Evolutionary conservation across 2,888 invertebrate species (phyloP).

Genomic region (Dioctria linearis): DNA sequence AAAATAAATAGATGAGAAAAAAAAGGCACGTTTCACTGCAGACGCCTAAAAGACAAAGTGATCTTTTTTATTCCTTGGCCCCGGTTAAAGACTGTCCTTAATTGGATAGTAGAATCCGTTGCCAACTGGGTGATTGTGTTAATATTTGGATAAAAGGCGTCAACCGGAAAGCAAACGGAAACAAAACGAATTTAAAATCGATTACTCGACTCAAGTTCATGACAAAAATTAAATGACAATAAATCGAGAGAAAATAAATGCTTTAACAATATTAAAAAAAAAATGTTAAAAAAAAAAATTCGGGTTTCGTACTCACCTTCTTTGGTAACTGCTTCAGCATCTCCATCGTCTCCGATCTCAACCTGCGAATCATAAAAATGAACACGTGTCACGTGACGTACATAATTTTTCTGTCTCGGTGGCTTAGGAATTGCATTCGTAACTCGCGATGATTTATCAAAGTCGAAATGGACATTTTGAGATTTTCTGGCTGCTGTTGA

Average conservation of each 20-base stretch:
- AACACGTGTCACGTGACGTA: slow-evolving; percentile 72
- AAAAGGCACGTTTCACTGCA: no score
- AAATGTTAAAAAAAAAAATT: slow-evolving; percentile 17
- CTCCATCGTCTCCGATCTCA: slow-evolving; percentile 82
- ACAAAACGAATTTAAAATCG: no score
- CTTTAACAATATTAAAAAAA: neutral
- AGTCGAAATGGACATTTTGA: slow-evolving; percentile 55
- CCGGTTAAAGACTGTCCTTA: no score
- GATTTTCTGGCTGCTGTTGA: neutral
- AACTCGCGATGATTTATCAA: slow-evolving; percentile 48
- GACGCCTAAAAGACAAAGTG: no score
- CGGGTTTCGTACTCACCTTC: slow-evolving; percentile 77
- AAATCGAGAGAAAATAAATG: neutral
- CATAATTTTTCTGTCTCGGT: slow-evolving; percentile 65
- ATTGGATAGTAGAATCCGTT: no score
- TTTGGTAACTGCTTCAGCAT: slow-evolving; percentile 88
- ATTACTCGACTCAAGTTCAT: no score
- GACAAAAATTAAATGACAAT: neutral
- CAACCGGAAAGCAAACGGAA: no score
- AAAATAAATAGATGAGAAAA: no score
- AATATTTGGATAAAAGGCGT: no score
- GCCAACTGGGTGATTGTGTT: no score
- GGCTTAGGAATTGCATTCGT: slow-evolving; percentile 68
- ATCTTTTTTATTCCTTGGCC: no score
- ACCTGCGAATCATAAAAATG: slow-evolving; percentile 72